phyloP scores from a whole-genome alignment of 2,113 vertebrate species.

The Jacana jacana region DNA sequence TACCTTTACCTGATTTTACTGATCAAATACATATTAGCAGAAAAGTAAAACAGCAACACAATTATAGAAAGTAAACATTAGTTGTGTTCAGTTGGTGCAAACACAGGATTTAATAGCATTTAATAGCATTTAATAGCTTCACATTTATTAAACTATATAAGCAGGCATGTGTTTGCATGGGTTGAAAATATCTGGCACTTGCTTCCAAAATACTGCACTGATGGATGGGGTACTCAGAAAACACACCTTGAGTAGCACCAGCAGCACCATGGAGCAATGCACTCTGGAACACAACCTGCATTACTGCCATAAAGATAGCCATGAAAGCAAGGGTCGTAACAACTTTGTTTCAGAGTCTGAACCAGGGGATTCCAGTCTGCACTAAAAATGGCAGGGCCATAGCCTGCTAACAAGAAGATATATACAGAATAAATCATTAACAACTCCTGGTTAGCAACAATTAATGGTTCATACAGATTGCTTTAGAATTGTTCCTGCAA shows the following conservation, averaged over 20 bases:
- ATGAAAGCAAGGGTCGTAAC: background rate
- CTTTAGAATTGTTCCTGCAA: background rate
- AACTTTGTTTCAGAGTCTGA: background rate
- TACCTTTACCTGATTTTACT: background rate
- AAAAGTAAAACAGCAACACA: background rate
- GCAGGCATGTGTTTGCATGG: background rate
- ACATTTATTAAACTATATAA: background rate
- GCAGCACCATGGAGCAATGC: background rate
- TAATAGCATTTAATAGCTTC: background rate
- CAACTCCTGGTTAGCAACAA: background rate
- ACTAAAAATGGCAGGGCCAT: background rate
- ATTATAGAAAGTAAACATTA: background rate
- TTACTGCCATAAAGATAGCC: background rate
- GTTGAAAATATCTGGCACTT: background rate
- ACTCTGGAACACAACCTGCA: background rate
- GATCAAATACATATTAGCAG: background rate
- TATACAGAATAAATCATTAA: background rate
- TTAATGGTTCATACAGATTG: background rate
- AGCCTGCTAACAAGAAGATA: background rate
- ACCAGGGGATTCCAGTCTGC: background rate
- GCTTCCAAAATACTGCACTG: background rate
- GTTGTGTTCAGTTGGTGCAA: background rate
- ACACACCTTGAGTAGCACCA: background rate
- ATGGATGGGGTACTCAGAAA: background rate
- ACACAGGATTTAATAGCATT: background rate